These are phyloP conservation scores for Fukomys damarensis DNA, from an alignment of 2,113 vertebrate species.

Conservation along the genomic window DNA sequence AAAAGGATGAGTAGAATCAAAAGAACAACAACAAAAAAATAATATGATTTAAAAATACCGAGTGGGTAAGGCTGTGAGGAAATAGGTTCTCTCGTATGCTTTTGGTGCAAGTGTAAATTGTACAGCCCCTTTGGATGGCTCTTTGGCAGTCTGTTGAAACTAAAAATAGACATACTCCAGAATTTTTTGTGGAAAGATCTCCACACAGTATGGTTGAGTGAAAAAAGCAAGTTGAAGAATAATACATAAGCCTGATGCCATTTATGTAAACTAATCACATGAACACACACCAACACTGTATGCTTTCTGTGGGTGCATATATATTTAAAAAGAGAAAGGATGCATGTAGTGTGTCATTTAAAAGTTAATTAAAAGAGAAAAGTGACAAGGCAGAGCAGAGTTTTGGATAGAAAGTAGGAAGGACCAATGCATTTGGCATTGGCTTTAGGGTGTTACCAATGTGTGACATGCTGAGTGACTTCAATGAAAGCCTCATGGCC, in stretches of 20 bases:
- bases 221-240: slow-evolving; percentile 2
- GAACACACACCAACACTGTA: not conserved
- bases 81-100: not conserved
- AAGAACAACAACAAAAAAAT: not conserved
- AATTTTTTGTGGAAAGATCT: not conserved
- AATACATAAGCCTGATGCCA: not conserved
- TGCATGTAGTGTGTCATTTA: not conserved
- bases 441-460: not conserved
- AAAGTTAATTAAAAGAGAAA: slow-evolving; percentile 46
- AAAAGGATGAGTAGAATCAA: slow-evolving; percentile 16
- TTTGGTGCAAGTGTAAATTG: slow-evolving; percentile 15
- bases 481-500: not conserved
- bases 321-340: not conserved
- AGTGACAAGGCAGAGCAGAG: not conserved
- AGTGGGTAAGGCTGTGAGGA: not conserved
- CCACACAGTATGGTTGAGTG: not conserved
- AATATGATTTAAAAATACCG: not conserved
- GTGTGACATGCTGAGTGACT: not conserved
- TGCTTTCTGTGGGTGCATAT: not conserved
- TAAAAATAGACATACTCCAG: slow-evolving; percentile 5
- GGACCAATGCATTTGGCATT: not conserved
- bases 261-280: slow-evolving; percentile 24
- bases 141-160: slow-evolving; percentile 43
- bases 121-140: not conserved
- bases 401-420: not conserved